These are phyloP conservation scores for Orthonevra nobilis DNA, from an alignment of 2,888 invertebrate species.

Conservation along the genomic window DNA sequence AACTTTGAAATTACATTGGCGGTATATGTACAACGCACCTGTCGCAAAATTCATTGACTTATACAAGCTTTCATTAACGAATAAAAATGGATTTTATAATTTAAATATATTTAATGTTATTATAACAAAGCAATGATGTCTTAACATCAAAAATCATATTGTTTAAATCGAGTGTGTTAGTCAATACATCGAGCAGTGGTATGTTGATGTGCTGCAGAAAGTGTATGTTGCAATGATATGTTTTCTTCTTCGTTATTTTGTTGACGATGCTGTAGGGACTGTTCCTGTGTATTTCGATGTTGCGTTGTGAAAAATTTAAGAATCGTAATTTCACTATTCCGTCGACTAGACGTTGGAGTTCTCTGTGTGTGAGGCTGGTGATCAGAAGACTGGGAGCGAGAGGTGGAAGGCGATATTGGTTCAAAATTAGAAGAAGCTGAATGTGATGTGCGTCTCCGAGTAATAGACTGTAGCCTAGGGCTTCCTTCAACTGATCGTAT, in stretches of 20 bases:
- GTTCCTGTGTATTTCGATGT: conserved; percentile 58
- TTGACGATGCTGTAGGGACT: conserved; percentile 61
- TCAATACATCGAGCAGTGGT: conserved; percentile 68
- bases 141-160: no score
- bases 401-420: conserved; percentile 70
- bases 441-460: conserved; percentile 76
- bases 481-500: conserved; percentile 75
- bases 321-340: conserved; percentile 79
- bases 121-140: no score
- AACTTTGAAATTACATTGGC: no score
- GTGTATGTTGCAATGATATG: conserved; percentile 3
- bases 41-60: no score
- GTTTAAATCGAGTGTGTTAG: no score
- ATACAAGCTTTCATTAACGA: no score
- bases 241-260: conserved; percentile 41
- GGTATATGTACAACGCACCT: no score
- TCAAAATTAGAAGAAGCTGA: conserved; percentile 66
- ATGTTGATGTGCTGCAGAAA: conserved; percentile 27
- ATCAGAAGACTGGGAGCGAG: no score
- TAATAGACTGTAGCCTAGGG: conserved; percentile 73
- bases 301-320: conserved; percentile 78
- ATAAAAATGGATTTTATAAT: no score
- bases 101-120: no score
- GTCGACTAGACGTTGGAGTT: conserved; percentile 78
- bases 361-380: conserved; percentile 73